Percentiles rank a stretch among this genome's conserved stretches.
Conservation (phyloP, 2,113 vertebrate genomes). For the Pluvianellus socialis region DNA sequence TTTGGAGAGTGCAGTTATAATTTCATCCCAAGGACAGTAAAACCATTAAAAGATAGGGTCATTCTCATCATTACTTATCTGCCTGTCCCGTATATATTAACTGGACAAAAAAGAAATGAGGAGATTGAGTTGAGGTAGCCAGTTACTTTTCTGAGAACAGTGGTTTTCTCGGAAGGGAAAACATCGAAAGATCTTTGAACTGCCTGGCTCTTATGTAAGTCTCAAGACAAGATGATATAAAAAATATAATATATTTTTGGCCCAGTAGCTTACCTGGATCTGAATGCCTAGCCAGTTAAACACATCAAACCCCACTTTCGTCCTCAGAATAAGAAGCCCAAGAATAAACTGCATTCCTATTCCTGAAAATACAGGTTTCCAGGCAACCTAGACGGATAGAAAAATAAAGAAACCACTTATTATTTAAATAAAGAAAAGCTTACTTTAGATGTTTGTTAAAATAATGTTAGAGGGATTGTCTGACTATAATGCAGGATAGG, state of each 20-base stretch:
- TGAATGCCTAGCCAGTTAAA: conserved; percentile 82
- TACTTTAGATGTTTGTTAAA: neutral
- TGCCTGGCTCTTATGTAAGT: neutral
- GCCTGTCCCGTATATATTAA: neutral
- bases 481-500: neutral
- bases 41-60: neutral
- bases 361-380: conserved; percentile 83
- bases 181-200: neutral
- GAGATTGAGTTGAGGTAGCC: neutral
- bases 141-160: neutral
- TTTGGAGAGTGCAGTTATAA: neutral
- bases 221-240: neutral
- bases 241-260: neutral
- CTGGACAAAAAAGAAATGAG: neutral
- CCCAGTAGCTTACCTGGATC: conserved; percentile 75
- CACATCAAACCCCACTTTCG: conserved; percentile 72
- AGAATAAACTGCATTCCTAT: conserved; percentile 84
- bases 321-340: conserved; percentile 83
- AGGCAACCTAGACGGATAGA: conserved; percentile 74
- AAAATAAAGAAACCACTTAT: neutral
- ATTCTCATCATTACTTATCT: neutral
- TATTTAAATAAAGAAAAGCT: neutral
- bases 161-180: neutral
- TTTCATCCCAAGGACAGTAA: neutral
- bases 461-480: neutral